Evolutionary conservation across 2,113 vertebrate genomes (phyloP).

Genomic region (Galeopterus variegatus): DNA sequence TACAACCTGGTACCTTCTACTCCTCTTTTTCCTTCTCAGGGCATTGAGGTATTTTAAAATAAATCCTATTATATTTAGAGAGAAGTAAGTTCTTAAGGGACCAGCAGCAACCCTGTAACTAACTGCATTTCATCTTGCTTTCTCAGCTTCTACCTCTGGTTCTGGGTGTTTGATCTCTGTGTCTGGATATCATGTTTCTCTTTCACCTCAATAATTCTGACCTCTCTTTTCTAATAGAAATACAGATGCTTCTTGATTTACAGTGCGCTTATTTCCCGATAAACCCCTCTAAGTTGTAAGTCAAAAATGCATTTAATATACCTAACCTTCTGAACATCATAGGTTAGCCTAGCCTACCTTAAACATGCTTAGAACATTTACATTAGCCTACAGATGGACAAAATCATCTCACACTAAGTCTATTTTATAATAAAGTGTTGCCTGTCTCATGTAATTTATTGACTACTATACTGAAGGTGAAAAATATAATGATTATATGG

Average conservation of each 20-base stretch:
- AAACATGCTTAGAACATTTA: not conserved
- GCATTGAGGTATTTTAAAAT: constrained; percentile 12
- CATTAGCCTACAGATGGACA: not conserved
- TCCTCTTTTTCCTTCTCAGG: not conserved
- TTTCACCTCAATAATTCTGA: not conserved
- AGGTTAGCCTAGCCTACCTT: not conserved
- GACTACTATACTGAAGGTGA: not conserved
- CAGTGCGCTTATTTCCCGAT: not conserved
- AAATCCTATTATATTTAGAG: constrained; percentile 12
- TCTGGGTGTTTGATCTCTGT: not conserved
- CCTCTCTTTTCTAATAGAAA: constrained; percentile 50
- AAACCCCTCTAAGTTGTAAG: not conserved
- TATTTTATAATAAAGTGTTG: not conserved
- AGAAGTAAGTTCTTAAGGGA: not conserved
- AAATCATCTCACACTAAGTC: not conserved
- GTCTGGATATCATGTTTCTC: constrained; percentile 27
- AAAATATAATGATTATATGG: not conserved
- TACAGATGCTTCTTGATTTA: not conserved
- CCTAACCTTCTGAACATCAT: not conserved
- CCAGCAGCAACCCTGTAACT: not conserved
- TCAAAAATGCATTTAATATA: not conserved
- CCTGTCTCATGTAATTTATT: not conserved
- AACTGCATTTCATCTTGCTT: constrained; percentile 12
- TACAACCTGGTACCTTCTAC: not conserved
- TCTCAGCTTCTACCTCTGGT: not conserved